Conservation (phyloP, 2,797 vertebrate genomes). For the Myotis planiceps region DNA sequence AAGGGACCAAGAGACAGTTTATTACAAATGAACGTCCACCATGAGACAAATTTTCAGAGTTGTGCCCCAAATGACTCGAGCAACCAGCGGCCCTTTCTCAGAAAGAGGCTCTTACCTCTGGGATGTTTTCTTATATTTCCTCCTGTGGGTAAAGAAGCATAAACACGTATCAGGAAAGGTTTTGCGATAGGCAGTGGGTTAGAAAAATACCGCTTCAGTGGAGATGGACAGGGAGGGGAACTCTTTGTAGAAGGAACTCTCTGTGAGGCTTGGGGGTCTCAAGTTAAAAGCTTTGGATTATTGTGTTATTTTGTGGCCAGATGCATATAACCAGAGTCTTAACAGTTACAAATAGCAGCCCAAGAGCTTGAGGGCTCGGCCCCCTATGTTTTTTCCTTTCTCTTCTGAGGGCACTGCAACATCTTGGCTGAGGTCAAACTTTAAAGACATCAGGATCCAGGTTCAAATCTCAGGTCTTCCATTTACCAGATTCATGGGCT, state of each 20-base stretch:
- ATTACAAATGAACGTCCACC: constrained; percentile 43
- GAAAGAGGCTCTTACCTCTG: constrained; percentile 94
- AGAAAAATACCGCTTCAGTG: background rate
- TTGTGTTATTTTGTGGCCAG: background rate
- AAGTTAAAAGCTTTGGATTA: background rate
- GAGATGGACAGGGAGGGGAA: background rate
- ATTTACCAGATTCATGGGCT: background rate
- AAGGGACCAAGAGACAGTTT: constrained; percentile 53
- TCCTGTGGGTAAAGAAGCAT: constrained; percentile 91
- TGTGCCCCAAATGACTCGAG: background rate
- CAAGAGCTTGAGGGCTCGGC: background rate
- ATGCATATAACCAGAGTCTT: background rate
- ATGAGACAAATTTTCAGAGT: background rate
- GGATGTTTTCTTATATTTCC: constrained; percentile 99
- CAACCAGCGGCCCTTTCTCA: constrained; percentile 65
- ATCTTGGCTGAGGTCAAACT: background rate
- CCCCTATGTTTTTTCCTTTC: background rate
- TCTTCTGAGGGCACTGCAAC: background rate
- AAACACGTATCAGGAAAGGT: constrained; percentile 81
- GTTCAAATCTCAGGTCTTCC: constrained; percentile 6
- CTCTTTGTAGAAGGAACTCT: background rate
- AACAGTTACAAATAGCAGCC: background rate
- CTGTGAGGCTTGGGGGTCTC: background rate
- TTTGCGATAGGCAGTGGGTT: background rate
- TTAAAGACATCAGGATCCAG: constrained; percentile 1